These are phyloP conservation scores for Salarias fasciatus DNA, from an alignment of 2,797 vertebrate genomes.

Conservation along the genomic window DNA sequence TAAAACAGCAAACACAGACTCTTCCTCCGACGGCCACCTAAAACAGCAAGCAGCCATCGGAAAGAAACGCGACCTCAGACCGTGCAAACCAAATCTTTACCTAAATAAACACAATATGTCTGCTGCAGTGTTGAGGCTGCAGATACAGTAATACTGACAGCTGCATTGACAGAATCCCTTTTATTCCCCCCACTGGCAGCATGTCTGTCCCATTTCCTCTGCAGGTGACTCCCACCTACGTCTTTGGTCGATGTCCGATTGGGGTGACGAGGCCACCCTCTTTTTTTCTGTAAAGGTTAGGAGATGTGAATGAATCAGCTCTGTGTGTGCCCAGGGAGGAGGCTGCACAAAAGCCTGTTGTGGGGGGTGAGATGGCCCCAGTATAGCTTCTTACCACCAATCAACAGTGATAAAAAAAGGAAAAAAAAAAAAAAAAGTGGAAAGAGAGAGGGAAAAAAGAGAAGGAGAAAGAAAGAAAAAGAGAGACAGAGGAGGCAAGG, in stretches of 20 bases:
- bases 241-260: constrained; percentile 13
- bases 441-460: constrained; percentile 14
- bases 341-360: constrained; percentile 62
- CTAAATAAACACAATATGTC: not conserved
- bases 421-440: no score
- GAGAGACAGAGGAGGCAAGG: constrained; percentile 75
- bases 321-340: constrained; percentile 58
- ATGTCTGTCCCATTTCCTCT: constrained; percentile 16
- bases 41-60: constrained; percentile 22
- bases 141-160: no score
- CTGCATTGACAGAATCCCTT: not conserved
- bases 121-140: not conserved
- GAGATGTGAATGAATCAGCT: constrained; percentile 64
- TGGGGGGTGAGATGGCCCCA: constrained; percentile 69
- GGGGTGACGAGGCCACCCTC: constrained; percentile 36
- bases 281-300: constrained; percentile 60
- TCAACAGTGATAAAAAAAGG: constrained; percentile 76
- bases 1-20: constrained; percentile 64
- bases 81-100: constrained; percentile 26
- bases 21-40: constrained; percentile 13
- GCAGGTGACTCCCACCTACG: constrained; percentile 34
- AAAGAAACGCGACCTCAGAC: constrained; percentile 6
- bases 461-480: constrained; percentile 60
- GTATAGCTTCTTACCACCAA: constrained; percentile 75
- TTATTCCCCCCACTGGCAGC: not conserved